Evolutionary conservation across 2,113 vertebrate genomes (phyloP).

Genomic region (Astur gentilis): DNA sequence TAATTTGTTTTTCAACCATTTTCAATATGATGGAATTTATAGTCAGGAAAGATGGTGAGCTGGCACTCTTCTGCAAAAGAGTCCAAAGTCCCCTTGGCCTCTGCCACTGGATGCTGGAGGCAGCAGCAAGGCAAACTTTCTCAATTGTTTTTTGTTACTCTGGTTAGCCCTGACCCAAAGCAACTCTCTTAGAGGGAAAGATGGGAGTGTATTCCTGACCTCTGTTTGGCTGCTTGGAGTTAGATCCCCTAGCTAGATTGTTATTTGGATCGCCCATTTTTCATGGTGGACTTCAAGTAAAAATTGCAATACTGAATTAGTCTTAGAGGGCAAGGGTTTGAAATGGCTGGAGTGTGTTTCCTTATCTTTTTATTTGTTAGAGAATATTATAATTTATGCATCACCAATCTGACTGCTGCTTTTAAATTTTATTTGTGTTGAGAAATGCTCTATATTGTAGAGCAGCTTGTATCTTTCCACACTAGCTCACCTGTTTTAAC

Average conservation of each 20-base stretch:
- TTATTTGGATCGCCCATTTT: background rate
- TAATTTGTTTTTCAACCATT: background rate
- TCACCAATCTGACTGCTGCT: background rate
- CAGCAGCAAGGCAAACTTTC: background rate
- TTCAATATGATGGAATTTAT: background rate
- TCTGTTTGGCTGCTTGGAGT: background rate
- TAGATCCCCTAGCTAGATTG: background rate
- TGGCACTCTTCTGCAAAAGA: background rate
- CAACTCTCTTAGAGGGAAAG: background rate
- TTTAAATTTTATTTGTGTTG: background rate
- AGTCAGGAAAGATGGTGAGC: background rate
- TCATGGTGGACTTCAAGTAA: fast-evolving
- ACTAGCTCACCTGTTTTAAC: background rate
- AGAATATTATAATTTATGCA: background rate
- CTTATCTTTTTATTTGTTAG: background rate
- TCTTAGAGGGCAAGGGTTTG: background rate
- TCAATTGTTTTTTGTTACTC: fast-evolving
- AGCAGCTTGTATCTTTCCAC: background rate
- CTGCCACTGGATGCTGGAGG: background rate
- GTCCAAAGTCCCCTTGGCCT: background rate
- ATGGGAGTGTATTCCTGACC: background rate
- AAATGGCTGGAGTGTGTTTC: background rate
- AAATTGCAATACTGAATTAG: background rate
- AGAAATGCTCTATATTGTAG: background rate
- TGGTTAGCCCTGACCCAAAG: background rate